Base-by-base conservation (phyloP, 92 coral and sea anemone genomes). In the Zoanthus sociatus region DNA sequence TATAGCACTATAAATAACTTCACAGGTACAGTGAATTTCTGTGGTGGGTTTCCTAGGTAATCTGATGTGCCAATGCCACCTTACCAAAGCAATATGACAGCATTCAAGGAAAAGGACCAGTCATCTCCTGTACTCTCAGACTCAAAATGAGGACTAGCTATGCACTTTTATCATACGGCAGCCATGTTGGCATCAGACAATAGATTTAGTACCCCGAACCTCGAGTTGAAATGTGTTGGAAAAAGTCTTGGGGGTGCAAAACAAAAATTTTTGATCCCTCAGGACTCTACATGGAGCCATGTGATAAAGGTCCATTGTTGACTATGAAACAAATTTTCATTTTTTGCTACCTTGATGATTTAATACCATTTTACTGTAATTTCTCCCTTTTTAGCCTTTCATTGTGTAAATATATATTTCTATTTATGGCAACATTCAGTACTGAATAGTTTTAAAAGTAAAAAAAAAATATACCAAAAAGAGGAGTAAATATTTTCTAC, bases 11-110 rank as follows among this genome's bases (percentile, higher is more conserved):
- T 14, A 1, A 79, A 55, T 48, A 79, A 64, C 68, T 84, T 84
- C 74, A 69, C 64, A 5, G 78, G 87, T 16, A 68, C 87, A 0
- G 79, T 84, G 9, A 84, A 84, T 50, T 84, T 84, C 79, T 84
- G 70, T 14, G 74, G 67, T 60, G 21, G 54, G 12, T 79, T 79
- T 56, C 47, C 44, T 69, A 13, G 42, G 11, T 44, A 1, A 31
- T 69, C 74, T 1, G 15, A 69, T 69, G 13, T 69, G 4, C 45
- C 74, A 1, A 30, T 9, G 47, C 11, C 74, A 69, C 30, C 16
- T 30, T 16, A 69, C 74, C 74, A 69, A 69, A 69, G 13, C 74
- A 69, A 1, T 20, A 44, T 20, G 16, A 69, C 73, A 69, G 73
- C 47, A 3, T 69, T 1, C 46, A 9, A 0, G 74, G 45, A 69